Percentiles rank a stretch among this genome's conserved stretches.
Evolutionary conservation across 2,797 vertebrate species (phyloP).

Genomic region (Oreochromis grahami): DNA sequence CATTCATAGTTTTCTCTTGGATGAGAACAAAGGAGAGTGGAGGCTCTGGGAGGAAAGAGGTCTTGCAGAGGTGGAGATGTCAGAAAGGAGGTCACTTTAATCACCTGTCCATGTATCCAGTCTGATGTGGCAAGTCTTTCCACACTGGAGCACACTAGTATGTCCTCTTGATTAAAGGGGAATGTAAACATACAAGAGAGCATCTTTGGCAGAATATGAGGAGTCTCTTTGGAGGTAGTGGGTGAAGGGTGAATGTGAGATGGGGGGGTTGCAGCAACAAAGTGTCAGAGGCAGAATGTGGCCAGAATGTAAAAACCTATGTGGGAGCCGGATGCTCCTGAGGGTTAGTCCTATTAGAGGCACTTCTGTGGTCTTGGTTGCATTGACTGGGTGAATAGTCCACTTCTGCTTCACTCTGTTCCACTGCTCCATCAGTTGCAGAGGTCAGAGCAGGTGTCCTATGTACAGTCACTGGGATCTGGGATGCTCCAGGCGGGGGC

Average conservation of each 20-base stretch:
- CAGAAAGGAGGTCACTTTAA: slow-evolving; percentile 30
- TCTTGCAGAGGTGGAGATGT: slow-evolving; percentile 21
- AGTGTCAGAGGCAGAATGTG: slow-evolving; percentile 35
- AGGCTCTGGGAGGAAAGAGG: background rate
- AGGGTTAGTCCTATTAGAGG: slow-evolving; percentile 84
- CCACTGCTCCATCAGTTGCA: slow-evolving; percentile 31
- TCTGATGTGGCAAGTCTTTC: slow-evolving; percentile 15
- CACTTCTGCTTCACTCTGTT: slow-evolving; percentile 13
- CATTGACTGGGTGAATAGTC: slow-evolving; percentile 38
- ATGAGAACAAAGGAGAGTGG: slow-evolving; percentile 25
- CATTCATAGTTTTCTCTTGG: slow-evolving; percentile 69
- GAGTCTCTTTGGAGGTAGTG: slow-evolving; percentile 91
- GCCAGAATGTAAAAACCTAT: slow-evolving; percentile 60
- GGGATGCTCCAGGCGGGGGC: slow-evolving; percentile 56
- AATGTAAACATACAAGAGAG: slow-evolving; percentile 77
- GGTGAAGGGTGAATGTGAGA: slow-evolving; percentile 46
- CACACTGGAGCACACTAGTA: slow-evolving; percentile 7
- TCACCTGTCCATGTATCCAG: slow-evolving; percentile 5
- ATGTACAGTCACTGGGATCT: slow-evolving; percentile 65
- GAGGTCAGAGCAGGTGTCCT: slow-evolving; percentile 58
- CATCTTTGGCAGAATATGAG: slow-evolving; percentile 85
- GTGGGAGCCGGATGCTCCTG: slow-evolving; percentile 78
- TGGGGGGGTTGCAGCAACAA: slow-evolving; percentile 31
- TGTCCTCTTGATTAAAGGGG: slow-evolving; percentile 49
- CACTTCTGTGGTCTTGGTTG: slow-evolving; percentile 69